A percentile compares a stretch with the other conserved stretches of the same genome.
phyloP scores from a whole-genome alignment of 2,888 invertebrate species.

The Pandemis corylana region DNA sequence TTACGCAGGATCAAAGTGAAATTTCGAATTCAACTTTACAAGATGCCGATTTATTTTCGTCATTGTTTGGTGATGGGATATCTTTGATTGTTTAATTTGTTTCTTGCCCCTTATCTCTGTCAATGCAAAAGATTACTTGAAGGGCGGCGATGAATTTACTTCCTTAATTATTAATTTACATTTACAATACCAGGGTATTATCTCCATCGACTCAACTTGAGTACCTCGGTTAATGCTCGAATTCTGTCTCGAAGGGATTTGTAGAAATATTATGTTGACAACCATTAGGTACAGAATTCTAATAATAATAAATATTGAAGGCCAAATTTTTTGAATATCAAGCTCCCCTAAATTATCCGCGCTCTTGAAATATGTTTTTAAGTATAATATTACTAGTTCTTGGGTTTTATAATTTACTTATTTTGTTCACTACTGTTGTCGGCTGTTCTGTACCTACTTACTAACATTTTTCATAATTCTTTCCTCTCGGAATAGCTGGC shows the following conservation, averaged over 20 bases:
- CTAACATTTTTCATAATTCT: not conserved
- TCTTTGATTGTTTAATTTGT: slow-evolving; percentile 6
- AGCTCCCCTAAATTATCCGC: too few relatives aligned
- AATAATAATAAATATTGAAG: too few relatives aligned
- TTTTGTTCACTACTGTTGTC: too few relatives aligned
- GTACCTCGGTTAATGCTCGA: too few relatives aligned
- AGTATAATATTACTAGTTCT: too few relatives aligned
- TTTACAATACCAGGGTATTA: not conserved
- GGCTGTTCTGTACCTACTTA: not conserved
- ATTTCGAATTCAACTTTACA: not conserved
- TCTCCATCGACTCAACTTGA: too few relatives aligned
- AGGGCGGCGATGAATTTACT: not conserved
- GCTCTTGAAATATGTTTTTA: too few relatives aligned
- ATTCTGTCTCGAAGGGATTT: too few relatives aligned
- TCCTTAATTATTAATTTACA: not conserved
- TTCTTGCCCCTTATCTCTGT: not conserved
- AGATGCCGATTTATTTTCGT: not conserved
- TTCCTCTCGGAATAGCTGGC: not conserved
- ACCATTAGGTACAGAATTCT: too few relatives aligned
- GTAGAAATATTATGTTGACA: too few relatives aligned
- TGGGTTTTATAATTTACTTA: too few relatives aligned
- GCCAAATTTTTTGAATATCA: too few relatives aligned
- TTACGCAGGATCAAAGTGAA: not conserved
- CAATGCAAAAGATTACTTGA: not conserved
- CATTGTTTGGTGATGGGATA: slow-evolving; percentile 12